phyloP scores from a whole-genome alignment of 2,113 vertebrate genomes.

The Mormyrus iriodes region DNA sequence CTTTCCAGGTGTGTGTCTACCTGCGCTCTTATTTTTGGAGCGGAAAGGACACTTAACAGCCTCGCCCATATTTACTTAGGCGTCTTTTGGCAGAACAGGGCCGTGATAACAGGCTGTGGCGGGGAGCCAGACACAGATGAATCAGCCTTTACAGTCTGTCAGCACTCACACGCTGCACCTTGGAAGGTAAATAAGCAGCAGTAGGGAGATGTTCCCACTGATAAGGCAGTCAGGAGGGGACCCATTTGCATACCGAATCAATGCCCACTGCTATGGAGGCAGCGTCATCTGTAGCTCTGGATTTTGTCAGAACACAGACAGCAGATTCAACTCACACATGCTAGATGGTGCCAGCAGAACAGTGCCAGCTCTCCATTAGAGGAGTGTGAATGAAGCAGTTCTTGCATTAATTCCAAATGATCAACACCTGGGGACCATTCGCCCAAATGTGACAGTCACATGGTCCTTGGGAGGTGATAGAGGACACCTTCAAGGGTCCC shows the following conservation, averaged over 20 bases:
- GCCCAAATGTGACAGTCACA: background rate
- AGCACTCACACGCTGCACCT: constrained; percentile 37
- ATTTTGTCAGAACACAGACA: constrained; percentile 4
- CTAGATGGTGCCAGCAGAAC: background rate
- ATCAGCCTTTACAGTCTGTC: constrained; percentile 43
- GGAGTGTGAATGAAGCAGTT: background rate
- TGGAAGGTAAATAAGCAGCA: constrained; percentile 52
- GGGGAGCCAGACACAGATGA: constrained; percentile 38
- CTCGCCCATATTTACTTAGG: constrained; percentile 33
- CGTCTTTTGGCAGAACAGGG: constrained; percentile 27
- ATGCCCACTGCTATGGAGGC: constrained; percentile 32
- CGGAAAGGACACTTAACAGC: constrained; percentile 24
- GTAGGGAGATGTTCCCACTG: constrained; percentile 50
- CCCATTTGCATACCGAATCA: constrained; percentile 32
- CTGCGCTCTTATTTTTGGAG: background rate
- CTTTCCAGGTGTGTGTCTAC: background rate
- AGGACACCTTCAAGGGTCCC: constrained; percentile 17
- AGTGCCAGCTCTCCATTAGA: background rate
- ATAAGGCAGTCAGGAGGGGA: constrained; percentile 42
- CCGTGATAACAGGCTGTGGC: constrained; percentile 41
- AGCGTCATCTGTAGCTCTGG: background rate
- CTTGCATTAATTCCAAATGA: background rate
- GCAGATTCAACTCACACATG: background rate
- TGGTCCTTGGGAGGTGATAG: background rate
- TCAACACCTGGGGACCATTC: background rate